A percentile compares a stretch with the other conserved stretches of the same genome.
Conservation (phyloP, 2,113 vertebrate species). For the Daphoenositta chrysoptera region DNA sequence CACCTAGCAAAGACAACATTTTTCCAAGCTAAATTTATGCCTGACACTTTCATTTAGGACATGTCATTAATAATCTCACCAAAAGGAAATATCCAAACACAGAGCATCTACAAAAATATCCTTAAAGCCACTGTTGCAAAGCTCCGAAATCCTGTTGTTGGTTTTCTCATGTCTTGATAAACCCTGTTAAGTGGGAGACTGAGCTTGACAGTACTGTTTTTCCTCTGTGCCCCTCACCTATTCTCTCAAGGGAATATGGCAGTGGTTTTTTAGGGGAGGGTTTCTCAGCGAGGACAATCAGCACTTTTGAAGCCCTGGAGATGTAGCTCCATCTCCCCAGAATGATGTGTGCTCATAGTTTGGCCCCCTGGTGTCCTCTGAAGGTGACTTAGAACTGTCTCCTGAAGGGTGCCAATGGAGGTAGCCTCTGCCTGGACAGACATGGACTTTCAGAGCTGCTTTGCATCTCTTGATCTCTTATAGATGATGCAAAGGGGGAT, state of each 20-base stretch:
- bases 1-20: not conserved
- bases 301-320: not conserved
- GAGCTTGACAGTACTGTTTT: not conserved
- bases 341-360: not conserved
- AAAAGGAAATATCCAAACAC: not conserved
- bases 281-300: not conserved
- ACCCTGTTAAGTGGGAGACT: not conserved
- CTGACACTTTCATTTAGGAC: not conserved
- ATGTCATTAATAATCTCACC: not conserved
- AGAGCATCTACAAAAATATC: not conserved
- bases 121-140: not conserved
- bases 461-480: not conserved
- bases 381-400: not conserved
- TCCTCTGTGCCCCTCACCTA: not conserved
- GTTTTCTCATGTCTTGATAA: not conserved
- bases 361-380: not conserved
- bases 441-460: not conserved
- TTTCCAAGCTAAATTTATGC: not conserved
- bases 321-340: not conserved
- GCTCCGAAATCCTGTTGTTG: not conserved
- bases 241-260: not conserved
- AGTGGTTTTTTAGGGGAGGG: fast-evolving
- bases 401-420: not conserved
- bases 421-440: not conserved
- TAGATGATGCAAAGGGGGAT: not conserved